Evolutionary conservation across 2,888 invertebrate species (phyloP), one percentile per base, ranked within the genome.

Genomic region (Drosophila kambysellisi): DNA sequence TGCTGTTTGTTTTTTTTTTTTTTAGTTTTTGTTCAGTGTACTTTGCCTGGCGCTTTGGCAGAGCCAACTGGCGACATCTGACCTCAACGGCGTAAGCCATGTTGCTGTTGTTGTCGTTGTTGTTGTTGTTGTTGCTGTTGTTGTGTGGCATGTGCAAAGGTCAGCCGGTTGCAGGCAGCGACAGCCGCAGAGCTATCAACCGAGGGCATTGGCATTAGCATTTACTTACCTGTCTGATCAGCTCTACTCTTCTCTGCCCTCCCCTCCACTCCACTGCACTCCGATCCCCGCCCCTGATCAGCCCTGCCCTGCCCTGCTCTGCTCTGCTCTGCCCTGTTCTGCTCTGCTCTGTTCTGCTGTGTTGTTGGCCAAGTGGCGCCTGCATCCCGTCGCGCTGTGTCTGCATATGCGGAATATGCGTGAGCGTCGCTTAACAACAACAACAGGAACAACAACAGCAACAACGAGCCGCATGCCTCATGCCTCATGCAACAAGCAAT

Each of bases 311-410:
- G 17, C 29, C 3, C n/a, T 3, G n/a, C n/a, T 2, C 41, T n/a
- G 11, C 30, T 0, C 12, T 46, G 32, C 17, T 3, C 59, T 65
- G 9, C 8, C 15, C 53, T 15, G 29, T 29, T 15, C 12, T 7
- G 52, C 9, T 39, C 39, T 41, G 39, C 15, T 33, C 52, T 15
- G 52, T 1, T 17, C 60, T 66, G 74, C 79, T 72, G 76, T 37
- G 79, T 60, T 74, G 67, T 60, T 69, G 79, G 60, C 68, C 89
- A 83, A 90, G 92, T 93, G 93, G 93, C 93, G 93, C 93, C 93
- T 93, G 89, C 90, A 91, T 92, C 93, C 93, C 93, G 93, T 88
- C 91, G 93, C 84, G 93, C 90, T 86, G 90, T 91, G 93, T 93
- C 93, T 93, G 93, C 91, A 92, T 92, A 92, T 92, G 89, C 91